Percentiles rank a stretch among this genome's conserved stretches.
These are phyloP conservation scores for Schizopygopsis pylzovi DNA, from an alignment of 2,797 vertebrate species.

Conservation along the genomic window DNA sequence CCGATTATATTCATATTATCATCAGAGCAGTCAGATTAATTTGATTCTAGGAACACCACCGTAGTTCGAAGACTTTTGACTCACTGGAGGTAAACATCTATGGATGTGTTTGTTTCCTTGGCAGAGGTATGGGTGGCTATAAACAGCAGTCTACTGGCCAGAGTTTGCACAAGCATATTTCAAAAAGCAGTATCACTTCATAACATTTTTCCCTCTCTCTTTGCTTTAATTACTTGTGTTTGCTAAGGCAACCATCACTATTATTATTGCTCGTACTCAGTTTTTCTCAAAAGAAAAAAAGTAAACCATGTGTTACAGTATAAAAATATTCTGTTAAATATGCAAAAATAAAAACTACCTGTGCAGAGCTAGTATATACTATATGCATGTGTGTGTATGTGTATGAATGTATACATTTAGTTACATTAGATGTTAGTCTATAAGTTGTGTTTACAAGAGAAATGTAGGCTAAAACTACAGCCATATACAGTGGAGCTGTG, in stretches of 20 bases:
- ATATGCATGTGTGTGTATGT: too few relatives aligned
- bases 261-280: not conserved
- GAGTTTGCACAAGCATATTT: conserved; percentile 6
- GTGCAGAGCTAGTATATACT: too few relatives aligned
- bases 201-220: not conserved
- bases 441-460: not conserved
- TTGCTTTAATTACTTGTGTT: not conserved
- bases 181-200: conserved; percentile 6
- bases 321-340: too few relatives aligned
- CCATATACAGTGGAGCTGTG: not conserved
- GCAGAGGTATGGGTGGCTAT: conserved; percentile 11
- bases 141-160: conserved; percentile 27
- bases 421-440: not conserved
- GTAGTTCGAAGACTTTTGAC: conserved; percentile 8
- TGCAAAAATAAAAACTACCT: too few relatives aligned
- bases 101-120: conserved; percentile 44
- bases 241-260: not conserved
- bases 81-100: conserved; percentile 37
- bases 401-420: too few relatives aligned
- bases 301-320: not conserved
- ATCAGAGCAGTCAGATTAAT: conserved; percentile 27
- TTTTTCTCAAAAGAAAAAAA: not conserved
- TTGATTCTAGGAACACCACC: conserved; percentile 37
- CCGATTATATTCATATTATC: conserved; percentile 28
- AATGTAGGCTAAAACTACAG: not conserved